phyloP scores from a whole-genome alignment of 2,888 invertebrate genomes.

The Diarsia mendica region DNA sequence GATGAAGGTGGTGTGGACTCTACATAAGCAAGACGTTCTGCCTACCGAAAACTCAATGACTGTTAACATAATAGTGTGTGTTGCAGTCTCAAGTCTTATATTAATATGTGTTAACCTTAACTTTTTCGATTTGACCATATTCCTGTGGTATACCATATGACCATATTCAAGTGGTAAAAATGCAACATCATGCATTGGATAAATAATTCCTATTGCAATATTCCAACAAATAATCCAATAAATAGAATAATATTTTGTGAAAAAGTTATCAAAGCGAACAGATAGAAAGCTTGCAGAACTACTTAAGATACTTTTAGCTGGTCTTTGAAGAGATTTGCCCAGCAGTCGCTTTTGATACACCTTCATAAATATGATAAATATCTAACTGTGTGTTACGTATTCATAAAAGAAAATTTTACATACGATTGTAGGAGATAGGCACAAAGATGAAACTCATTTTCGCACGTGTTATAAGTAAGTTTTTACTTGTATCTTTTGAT shows the following conservation, averaged over 20 bases:
- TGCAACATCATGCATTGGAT: slow-evolving; percentile 1
- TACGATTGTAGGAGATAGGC: slow-evolving; percentile 46
- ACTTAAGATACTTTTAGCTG: slow-evolving; percentile 66
- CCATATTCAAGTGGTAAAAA: too few species aligned
- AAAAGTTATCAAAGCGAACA: slow-evolving; percentile 64
- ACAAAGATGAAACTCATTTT: slow-evolving; percentile 53
- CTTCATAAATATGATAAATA: slow-evolving; percentile 70
- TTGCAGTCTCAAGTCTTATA: not conserved
- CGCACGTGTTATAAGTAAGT: slow-evolving; percentile 29
- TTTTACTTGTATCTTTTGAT: slow-evolving; percentile 4
- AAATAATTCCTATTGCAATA: slow-evolving; percentile 16
- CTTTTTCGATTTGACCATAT: not conserved
- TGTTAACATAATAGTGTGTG: too few species aligned
- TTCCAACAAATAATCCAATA: slow-evolving; percentile 35
- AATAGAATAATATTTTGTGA: slow-evolving; percentile 59
- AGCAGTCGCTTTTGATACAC: slow-evolving; percentile 64
- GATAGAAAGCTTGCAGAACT: slow-evolving; percentile 65
- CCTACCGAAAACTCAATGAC: not conserved
- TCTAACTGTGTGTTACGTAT: slow-evolving; percentile 66
- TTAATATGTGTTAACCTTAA: too few species aligned
- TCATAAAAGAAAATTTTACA: slow-evolving; percentile 68
- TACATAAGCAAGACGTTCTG: not conserved
- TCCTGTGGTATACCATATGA: too few species aligned
- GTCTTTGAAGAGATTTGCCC: slow-evolving; percentile 62
- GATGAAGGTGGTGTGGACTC: not conserved